These are phyloP conservation scores for Petrolisthes cinctipes DNA, from an alignment of 2,888 invertebrate species.

Conservation along the genomic window DNA sequence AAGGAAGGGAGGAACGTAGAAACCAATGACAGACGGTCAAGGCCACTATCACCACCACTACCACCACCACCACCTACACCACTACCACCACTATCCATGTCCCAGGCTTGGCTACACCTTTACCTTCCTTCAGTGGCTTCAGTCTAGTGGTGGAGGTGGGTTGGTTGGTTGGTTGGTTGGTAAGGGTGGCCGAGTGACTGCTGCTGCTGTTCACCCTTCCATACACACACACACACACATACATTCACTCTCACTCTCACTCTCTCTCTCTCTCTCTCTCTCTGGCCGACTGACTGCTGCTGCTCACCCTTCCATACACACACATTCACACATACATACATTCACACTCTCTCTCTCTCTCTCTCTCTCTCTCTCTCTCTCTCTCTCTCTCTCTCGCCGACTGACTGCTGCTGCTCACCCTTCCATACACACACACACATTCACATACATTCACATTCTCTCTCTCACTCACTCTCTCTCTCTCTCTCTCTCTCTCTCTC, in stretches of 20 bases:
- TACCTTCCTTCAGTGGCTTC: too few species aligned
- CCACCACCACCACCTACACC: too few species aligned
- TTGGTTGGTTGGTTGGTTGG: too few species aligned
- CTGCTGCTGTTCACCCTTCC: too few species aligned
- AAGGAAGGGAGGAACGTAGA: neutral
- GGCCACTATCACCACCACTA: too few species aligned
- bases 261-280: conserved; percentile 12
- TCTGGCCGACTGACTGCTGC: neutral
- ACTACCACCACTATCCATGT: too few species aligned
- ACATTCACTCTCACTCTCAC: neutral
- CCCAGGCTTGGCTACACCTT: too few species aligned
- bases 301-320: neutral
- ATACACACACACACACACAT: too few species aligned
- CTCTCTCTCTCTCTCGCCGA: too few species aligned
- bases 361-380: too few species aligned
- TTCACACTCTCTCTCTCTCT: neutral
- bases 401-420: neutral
- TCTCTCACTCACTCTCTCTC: neutral
- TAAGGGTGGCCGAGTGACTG: too few species aligned
- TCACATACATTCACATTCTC: neutral
- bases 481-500: conserved; percentile 21
- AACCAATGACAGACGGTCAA: neutral
- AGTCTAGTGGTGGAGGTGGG: too few species aligned
- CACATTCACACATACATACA: neutral
- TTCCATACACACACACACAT: neutral